Evolutionary conservation across 2,888 invertebrate genomes (phyloP).

Genomic region (Lepidocyrtinus sp.): DNA sequence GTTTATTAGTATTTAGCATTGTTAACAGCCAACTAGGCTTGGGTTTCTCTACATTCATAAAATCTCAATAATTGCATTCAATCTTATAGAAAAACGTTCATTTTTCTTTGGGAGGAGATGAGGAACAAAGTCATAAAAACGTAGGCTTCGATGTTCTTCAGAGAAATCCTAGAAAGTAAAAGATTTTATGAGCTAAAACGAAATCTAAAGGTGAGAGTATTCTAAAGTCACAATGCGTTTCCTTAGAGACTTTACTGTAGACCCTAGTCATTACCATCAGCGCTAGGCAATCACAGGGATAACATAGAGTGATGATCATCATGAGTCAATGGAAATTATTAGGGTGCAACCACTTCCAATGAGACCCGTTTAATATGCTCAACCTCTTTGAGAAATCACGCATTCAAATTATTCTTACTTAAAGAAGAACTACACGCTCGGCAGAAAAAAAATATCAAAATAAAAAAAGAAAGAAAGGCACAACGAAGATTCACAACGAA

Average conservation of each 20-base stretch:
- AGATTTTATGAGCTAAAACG: slow-evolving; percentile 4
- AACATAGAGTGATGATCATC: slow-evolving; percentile 31
- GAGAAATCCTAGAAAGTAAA: slow-evolving; percentile 41
- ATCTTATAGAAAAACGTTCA: slow-evolving; percentile 13
- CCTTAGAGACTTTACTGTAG: slow-evolving; percentile 9
- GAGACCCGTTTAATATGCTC: slow-evolving; percentile 20
- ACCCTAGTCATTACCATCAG: too few species aligned
- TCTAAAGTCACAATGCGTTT: slow-evolving; percentile 18
- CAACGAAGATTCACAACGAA: background rate
- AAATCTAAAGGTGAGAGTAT: slow-evolving; percentile 28
- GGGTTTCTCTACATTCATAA: too few species aligned
- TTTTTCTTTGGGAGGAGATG: slow-evolving; percentile 18
- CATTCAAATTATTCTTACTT: slow-evolving; percentile 16
- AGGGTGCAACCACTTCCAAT: slow-evolving; percentile 50
- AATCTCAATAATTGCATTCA: too few species aligned
- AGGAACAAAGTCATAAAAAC: slow-evolving; percentile 18
- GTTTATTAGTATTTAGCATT: too few species aligned
- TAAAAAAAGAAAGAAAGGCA: slow-evolving; percentile 6
- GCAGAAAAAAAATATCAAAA: slow-evolving; percentile 4
- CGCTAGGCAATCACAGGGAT: slow-evolving; percentile 15
- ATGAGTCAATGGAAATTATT: slow-evolving; percentile 58
- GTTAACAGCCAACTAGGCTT: too few species aligned
- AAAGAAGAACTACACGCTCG: background rate
- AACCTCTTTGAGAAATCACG: slow-evolving; percentile 43
- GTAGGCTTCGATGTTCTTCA: background rate